Conservation (phyloP, 2,797 vertebrate species). For the Enteromius thamalakanensis region DNA sequence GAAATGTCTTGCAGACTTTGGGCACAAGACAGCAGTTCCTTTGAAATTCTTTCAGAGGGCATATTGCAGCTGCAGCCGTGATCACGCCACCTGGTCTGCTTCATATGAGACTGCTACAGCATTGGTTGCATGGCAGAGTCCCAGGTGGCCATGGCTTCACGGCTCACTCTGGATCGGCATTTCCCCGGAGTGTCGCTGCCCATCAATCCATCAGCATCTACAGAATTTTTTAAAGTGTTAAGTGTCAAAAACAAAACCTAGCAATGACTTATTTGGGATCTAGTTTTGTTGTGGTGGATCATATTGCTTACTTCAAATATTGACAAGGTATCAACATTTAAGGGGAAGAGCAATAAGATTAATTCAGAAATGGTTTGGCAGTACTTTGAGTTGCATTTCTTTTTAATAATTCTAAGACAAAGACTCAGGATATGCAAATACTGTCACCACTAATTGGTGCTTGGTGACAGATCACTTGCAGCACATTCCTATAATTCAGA, state of each 20-base stretch:
- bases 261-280: not conserved
- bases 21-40: too few species aligned
- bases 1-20: too few species aligned
- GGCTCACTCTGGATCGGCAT: too few species aligned
- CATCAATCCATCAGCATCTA: too few species aligned
- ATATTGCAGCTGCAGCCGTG: too few species aligned
- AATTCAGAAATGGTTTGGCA: slow-evolving; percentile 1
- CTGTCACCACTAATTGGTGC: slow-evolving; percentile 2
- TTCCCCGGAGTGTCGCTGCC: too few species aligned
- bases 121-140: too few species aligned
- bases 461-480: not conserved
- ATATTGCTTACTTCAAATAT: not conserved
- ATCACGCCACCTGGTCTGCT: too few species aligned
- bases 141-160: too few species aligned
- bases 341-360: not conserved
- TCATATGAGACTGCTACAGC: too few species aligned
- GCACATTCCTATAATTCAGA: not conserved
- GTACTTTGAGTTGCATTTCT: not conserved
- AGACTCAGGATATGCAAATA: not conserved
- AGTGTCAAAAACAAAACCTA: not conserved
- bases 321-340: not conserved
- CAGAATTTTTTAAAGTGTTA: too few species aligned
- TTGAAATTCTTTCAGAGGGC: too few species aligned
- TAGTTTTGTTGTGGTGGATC: not conserved
- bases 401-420: not conserved